Evolutionary conservation across 1,140 invertebrate genomes (phyloP), one percentile per base, ranked within the genome.

Genomic region (Platyscapa corneri): DNA sequence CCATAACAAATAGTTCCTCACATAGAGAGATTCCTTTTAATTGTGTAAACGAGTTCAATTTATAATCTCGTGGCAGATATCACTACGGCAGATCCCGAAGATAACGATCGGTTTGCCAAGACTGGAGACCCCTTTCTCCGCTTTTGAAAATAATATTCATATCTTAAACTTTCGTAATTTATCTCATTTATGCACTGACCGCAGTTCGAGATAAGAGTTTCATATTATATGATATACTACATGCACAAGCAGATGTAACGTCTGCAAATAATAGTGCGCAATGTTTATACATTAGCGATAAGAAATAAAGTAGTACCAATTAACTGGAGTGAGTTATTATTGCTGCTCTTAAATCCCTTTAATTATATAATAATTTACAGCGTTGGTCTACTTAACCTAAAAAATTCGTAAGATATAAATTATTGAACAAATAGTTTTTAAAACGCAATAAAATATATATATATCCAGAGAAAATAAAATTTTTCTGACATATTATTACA

Each of bases 21-120:
- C 18, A 16, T 56, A 37, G 49, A n/a, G 12, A 42, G 39, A 82
- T 82, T 56, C 70, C 70, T 84, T 84, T 84, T 84, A 84, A 84
- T 84, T 77, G 60, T 20, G 14, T 64, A 70, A 78, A 70, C 23
- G 42, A 84, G 42, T 78, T 5, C 3, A 53, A 84, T 77, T 84
- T 84, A 70, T 70, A 77, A 67, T 53, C 37, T n/a, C n/a, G 8
- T 5, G 27, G 14, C 34, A 32, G 70, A 56, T 82, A 82, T 82
- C n/a, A 46, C 18, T 18, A 65, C 64, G 37, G 42, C 12, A 34
- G 39, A 23, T 32, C 27, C 32, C 46, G 20, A 37, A 30, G 67
- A 82, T 82, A 82, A 82, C 80, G 70, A 82, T 70, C 34, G 60
- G 56, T 12, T 3, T 18, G 78, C 27, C 20, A 72, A 34, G 39